A percentile compares a stretch with the other conserved stretches of the same genome.
These are phyloP conservation scores for Julus scanicus DNA, from an alignment of 2,888 invertebrate species.

Conservation along the genomic window DNA sequence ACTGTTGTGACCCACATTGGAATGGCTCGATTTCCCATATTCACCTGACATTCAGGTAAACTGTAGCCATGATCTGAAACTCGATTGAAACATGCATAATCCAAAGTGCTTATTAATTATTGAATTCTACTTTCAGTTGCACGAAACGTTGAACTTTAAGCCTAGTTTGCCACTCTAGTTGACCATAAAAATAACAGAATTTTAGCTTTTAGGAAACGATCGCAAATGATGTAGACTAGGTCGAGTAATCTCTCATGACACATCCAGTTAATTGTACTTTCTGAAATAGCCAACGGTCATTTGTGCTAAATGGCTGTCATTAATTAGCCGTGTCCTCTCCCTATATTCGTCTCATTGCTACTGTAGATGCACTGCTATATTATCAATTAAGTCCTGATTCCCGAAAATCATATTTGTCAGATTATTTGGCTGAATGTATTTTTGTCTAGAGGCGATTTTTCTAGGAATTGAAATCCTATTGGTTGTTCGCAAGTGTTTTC, in stretches of 20 bases:
- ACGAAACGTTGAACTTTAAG: neutral
- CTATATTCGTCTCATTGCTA: constrained; percentile 22
- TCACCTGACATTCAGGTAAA: neutral
- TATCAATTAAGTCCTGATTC: constrained; percentile 33
- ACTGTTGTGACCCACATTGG: constrained; percentile 14
- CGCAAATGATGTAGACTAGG: neutral
- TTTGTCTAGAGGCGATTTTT: too few relatives aligned
- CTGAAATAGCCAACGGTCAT: constrained; percentile 10
- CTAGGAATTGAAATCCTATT: too few relatives aligned
- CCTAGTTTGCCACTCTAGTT: constrained; percentile 6
- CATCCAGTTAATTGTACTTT: neutral
- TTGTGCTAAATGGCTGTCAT: neutral
- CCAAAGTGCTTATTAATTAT: neutral
- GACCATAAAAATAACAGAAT: neutral
- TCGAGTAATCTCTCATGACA: neutral
- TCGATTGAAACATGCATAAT: neutral
- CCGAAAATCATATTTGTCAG: neutral
- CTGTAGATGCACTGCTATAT: neutral
- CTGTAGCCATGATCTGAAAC: neutral
- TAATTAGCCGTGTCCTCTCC: neutral
- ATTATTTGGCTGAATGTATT: too few relatives aligned
- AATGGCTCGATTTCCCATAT: neutral
- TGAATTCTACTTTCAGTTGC: neutral
- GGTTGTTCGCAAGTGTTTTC: too few relatives aligned
- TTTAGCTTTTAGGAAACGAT: neutral